These are phyloP conservation scores for Ranitomeya variabilis DNA, from an alignment of 2,113 vertebrate species.

Conservation along the genomic window DNA sequence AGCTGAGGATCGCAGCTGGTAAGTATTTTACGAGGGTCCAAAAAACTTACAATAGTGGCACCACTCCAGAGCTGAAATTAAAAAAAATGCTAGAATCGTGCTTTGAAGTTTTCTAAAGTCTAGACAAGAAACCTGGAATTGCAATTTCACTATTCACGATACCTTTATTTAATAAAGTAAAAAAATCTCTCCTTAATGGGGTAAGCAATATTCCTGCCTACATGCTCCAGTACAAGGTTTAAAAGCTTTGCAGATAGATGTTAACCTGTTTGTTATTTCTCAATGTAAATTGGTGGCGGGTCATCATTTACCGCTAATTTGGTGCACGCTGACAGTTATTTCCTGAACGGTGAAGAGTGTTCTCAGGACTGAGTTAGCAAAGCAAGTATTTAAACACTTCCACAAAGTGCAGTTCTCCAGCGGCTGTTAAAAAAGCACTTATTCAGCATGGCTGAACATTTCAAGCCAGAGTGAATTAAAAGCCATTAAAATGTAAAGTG, in stretches of 20 bases:
- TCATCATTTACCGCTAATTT: conserved; percentile 52
- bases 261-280: conserved; percentile 40
- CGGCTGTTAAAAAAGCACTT: conserved; percentile 49
- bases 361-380: conserved; percentile 39
- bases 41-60: no score
- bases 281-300: conserved; percentile 43
- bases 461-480: conserved; percentile 25
- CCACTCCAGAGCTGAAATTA: no score
- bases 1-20: no score
- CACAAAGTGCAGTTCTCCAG: conserved; percentile 36
- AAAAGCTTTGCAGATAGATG: conserved; percentile 39
- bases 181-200: background rate
- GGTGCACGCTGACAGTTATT: conserved; percentile 33
- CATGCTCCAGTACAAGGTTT: background rate
- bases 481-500: conserved; percentile 43
- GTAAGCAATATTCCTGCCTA: background rate
- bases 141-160: background rate
- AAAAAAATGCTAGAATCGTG: no score
- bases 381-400: conserved; percentile 49
- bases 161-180: background rate
- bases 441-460: conserved; percentile 46
- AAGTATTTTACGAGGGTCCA: no score
- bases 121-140: background rate
- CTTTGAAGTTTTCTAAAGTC: background rate
- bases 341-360: conserved; percentile 39